Conservation (phyloP, 2,113 vertebrate genomes). For the Bufo gargarizans region DNA sequence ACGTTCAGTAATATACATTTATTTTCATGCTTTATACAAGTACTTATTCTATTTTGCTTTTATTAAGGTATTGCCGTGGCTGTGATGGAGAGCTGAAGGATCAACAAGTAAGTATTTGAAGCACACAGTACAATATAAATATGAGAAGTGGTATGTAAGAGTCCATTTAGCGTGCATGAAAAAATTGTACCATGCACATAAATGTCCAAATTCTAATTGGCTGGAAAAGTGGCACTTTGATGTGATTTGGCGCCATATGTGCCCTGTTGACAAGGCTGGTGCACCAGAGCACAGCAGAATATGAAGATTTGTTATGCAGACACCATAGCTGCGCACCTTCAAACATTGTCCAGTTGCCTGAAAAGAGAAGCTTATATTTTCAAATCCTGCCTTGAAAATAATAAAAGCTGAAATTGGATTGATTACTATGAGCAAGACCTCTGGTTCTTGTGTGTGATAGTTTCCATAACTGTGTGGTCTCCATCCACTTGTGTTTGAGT, state of each 20-base stretch:
- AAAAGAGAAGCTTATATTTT: too few relatives aligned
- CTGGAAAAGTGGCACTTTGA: background rate
- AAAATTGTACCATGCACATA: background rate
- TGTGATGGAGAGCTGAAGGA: slow-evolving; percentile 91
- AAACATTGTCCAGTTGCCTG: too few relatives aligned
- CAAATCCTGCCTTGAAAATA: too few relatives aligned
- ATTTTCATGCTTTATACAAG: background rate
- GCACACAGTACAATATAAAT: background rate
- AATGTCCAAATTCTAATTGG: background rate
- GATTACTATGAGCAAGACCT: too few relatives aligned
- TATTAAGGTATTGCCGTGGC: slow-evolving; percentile 85
- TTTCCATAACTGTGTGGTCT: too few relatives aligned
- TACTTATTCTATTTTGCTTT: slow-evolving; percentile 42
- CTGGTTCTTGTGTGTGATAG: too few relatives aligned
- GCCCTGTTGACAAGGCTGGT: background rate
- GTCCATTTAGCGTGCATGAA: too few relatives aligned
- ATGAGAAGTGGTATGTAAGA: background rate
- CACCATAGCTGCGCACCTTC: too few relatives aligned
- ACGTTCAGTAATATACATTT: background rate
- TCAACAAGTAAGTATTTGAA: slow-evolving; percentile 81
- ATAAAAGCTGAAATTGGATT: too few relatives aligned
- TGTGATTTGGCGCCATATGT: background rate
- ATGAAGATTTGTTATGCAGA: too few relatives aligned
- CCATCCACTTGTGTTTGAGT: too few relatives aligned
- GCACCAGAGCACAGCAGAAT: too few relatives aligned